Evolutionary conservation across 2,888 invertebrate species (phyloP).

Genomic region (Meta bourneti): DNA sequence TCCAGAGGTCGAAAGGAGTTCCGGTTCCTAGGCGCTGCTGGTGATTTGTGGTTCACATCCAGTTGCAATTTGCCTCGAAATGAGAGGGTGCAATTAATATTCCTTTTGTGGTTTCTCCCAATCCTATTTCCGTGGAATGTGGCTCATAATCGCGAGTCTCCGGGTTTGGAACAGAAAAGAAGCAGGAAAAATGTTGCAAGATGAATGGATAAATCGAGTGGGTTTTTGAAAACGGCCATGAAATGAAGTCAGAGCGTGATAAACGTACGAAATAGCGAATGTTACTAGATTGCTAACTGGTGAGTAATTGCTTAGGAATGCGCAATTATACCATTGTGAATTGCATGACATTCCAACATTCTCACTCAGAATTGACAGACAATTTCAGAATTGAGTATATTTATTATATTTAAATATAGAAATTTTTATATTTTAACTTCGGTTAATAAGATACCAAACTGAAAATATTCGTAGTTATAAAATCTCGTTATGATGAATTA

Average conservation of each 20-base stretch:
- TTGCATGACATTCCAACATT: not conserved
- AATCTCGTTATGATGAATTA: no score
- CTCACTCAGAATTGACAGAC: no score
- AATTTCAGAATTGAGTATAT: no score
- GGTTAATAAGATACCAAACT: no score
- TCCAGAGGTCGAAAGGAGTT: slow-evolving; percentile 18
- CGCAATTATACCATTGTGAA: not conserved
- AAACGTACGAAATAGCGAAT: no score
- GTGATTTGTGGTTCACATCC: not conserved
- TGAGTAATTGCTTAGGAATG: not conserved
- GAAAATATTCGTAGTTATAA: no score
- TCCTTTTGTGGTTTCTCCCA: not conserved
- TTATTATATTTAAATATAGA: no score
- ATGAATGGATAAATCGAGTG: not conserved
- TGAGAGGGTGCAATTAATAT: not conserved
- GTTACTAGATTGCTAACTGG: not conserved
- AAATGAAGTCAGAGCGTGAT: not conserved
- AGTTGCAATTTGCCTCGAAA: not conserved
- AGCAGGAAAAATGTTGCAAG: no score
- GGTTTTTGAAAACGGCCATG: not conserved
- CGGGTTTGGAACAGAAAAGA: not conserved
- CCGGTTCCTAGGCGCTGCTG: slow-evolving; percentile 25
- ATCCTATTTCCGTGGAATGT: not conserved
- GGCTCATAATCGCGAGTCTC: not conserved
- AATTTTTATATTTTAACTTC: no score